Conservation (phyloP, 2,797 vertebrate species). For the Catostomus latipinnis region DNA sequence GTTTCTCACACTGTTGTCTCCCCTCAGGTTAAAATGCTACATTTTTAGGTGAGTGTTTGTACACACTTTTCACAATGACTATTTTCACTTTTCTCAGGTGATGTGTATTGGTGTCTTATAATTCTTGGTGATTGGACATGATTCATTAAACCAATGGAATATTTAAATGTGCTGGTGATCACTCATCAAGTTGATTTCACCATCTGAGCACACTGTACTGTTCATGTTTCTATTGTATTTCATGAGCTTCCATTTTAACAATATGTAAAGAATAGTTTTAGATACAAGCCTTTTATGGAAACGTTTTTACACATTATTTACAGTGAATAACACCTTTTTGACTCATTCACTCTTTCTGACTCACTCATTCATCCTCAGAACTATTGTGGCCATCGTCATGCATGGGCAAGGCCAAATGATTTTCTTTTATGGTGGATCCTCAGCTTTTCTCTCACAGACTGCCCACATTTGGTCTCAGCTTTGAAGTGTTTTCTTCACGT, state of each 20-base stretch:
- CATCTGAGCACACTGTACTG: background rate
- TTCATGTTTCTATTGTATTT: background rate
- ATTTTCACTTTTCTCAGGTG: slow-evolving; percentile 30
- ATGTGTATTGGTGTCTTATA: slow-evolving; percentile 12
- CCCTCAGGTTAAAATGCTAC: slow-evolving; percentile 40
- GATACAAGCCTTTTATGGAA: background rate
- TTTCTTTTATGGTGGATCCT: background rate
- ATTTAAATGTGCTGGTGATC: slow-evolving; percentile 4
- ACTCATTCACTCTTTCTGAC: slow-evolving; percentile 3
- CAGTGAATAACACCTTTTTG: background rate
- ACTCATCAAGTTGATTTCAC: background rate
- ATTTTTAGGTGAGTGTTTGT: slow-evolving; percentile 47
- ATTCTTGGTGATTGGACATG: slow-evolving; percentile 1
- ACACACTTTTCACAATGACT: slow-evolving; percentile 19
- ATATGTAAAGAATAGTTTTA: background rate
- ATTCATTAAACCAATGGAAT: background rate
- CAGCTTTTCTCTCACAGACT: background rate
- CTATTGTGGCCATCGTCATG: background rate
- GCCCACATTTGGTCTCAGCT: slow-evolving; percentile 32
- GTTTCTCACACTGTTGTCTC: slow-evolving; percentile 41
- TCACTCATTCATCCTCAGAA: slow-evolving; percentile 4
- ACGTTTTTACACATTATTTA: background rate
- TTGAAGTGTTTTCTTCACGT: slow-evolving; percentile 10
- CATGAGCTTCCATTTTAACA: background rate
- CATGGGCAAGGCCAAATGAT: background rate